Base-by-base conservation (phyloP, 2,888 invertebrate species). In the Polyommatus icarus region DNA sequence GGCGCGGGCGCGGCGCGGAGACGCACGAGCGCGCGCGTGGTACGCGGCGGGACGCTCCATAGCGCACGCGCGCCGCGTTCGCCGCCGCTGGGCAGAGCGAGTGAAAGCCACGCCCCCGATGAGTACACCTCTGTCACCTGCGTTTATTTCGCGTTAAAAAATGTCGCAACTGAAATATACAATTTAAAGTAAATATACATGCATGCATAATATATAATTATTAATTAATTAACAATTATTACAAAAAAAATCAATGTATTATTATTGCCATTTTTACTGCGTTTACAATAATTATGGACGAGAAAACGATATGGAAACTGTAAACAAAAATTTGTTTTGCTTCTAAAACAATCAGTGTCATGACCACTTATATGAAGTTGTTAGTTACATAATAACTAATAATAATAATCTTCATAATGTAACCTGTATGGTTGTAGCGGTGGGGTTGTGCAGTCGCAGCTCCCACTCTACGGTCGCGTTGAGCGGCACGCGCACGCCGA, bases 391-490 rank as follows among this genome's bases (percentile, higher is more conserved):
- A 50, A 50, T 4, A 50, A 50, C 3, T 50, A 15, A 54, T 18
- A 5, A 54, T 54, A 15, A 50, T 15, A 54, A 54, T 54, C 18
- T 54, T 54, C 54, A 61, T 24, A 1, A 20, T 90, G 46, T 46
- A 40, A 98, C 97, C 96, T 98, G 98, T 90, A 79, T 75, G 18
- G 97, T 95, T 85, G 96, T 95, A 84, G 96, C 95, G 89, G 98
- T 97, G 82, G 99, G 99, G 95, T 99, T 99, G 94, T 99, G 97
- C 95, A 99, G 96, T 85, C 97, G 96, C 87, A 99, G 97, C 87
- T 97, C 95, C 79, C 98, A 98, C 85, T 97, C 96, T 87, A 98
- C 97, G 81, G 97, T 97, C 83, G 98, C 97, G 95, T 99, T 99
- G 86, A 97, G 94, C 80, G 99, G 99, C 87, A 99, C 96, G 88